phyloP scores from a whole-genome alignment of 2,888 invertebrate genomes.

The Lamellibrachia columna region DNA sequence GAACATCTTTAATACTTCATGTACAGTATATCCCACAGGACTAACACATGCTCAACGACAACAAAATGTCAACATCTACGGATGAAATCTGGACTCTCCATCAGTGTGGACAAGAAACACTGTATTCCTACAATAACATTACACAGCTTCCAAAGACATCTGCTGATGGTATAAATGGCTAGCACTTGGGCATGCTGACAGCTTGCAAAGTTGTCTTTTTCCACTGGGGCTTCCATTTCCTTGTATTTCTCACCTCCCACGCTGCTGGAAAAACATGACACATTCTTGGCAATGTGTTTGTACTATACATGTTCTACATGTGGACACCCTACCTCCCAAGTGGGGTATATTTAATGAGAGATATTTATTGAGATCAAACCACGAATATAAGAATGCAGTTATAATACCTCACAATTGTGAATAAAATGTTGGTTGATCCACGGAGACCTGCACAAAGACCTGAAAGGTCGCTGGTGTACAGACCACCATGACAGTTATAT shows the following conservation, averaged over 20 bases:
- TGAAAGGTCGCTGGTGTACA: too few species aligned
- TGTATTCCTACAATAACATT: slow-evolving; percentile 8
- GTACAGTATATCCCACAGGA: too few species aligned
- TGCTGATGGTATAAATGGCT: background rate
- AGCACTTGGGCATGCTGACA: background rate
- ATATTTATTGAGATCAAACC: too few species aligned
- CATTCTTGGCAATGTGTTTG: background rate
- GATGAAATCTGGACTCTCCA: background rate
- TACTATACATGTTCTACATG: background rate
- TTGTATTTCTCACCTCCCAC: background rate
- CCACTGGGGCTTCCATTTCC: background rate
- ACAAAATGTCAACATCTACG: background rate
- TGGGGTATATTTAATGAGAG: background rate
- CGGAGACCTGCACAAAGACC: too few species aligned
- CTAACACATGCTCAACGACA: background rate
- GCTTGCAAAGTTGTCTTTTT: background rate
- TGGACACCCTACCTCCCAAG: background rate
- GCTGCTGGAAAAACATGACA: background rate
- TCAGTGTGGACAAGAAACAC: background rate
- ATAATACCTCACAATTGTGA: too few species aligned
- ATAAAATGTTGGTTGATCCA: too few species aligned
- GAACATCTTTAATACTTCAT: background rate
- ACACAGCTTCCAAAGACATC: background rate
- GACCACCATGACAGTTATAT: too few species aligned
- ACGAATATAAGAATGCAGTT: too few species aligned